phyloP scores from a whole-genome alignment of 1,140 invertebrate genomes.

The Sesamia nonagrioides region DNA sequence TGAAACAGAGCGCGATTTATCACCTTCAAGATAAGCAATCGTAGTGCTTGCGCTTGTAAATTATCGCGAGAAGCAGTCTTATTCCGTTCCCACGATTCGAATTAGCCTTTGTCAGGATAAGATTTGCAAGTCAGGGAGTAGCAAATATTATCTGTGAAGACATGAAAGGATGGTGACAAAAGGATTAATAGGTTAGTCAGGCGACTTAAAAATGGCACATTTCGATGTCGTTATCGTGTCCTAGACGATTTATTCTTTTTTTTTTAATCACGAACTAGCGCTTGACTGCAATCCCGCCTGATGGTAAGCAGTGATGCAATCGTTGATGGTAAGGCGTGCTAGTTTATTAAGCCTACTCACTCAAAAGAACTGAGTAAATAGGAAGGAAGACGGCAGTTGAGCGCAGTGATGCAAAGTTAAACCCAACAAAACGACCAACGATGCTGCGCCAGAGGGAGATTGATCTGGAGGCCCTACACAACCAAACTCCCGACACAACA shows the following conservation, averaged over 20 bases:
- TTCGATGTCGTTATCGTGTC: constrained; percentile 25
- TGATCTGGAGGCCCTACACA: too few relatives aligned
- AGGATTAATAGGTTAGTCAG: constrained; percentile 22
- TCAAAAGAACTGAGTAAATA: too few relatives aligned
- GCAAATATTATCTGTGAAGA: constrained; percentile 14
- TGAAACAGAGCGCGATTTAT: constrained; percentile 35
- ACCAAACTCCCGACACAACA: too few relatives aligned
- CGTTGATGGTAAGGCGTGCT: too few relatives aligned
- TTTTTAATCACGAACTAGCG: too few relatives aligned
- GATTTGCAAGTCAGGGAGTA: not conserved
- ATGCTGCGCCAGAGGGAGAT: too few relatives aligned
- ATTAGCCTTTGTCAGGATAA: constrained; percentile 39
- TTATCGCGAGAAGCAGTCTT: constrained; percentile 31
- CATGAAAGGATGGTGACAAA: constrained; percentile 19
- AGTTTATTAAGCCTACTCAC: too few relatives aligned
- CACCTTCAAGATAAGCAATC: constrained; percentile 35
- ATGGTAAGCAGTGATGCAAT: too few relatives aligned
- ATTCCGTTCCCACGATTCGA: constrained; percentile 38
- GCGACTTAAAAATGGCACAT: constrained; percentile 26
- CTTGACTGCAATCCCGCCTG: too few relatives aligned
- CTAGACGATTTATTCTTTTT: constrained; percentile 39
- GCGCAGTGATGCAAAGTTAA: too few relatives aligned
- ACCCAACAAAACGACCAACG: too few relatives aligned
- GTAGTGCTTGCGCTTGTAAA: constrained; percentile 38
- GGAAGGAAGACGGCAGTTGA: too few relatives aligned